Percentiles rank a stretch among this genome's conserved stretches.
Evolutionary conservation across 2,113 vertebrate species (phyloP).

Genomic region (Smithornis capensis): DNA sequence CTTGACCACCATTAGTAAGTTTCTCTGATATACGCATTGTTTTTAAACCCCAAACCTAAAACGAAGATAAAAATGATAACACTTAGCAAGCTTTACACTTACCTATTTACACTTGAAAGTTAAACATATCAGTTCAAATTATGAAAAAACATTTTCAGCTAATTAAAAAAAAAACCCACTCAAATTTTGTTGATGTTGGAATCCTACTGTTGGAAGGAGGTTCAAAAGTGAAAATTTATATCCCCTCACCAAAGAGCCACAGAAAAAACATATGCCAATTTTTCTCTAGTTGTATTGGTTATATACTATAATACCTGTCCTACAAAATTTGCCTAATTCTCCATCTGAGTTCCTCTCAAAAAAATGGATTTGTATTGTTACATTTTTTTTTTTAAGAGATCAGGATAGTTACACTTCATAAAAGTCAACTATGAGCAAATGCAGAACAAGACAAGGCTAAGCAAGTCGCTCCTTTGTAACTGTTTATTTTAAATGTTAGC

Average conservation of each 20-base stretch:
- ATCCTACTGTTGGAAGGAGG: background rate
- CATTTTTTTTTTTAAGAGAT: background rate
- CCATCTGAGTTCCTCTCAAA: background rate
- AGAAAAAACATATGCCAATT: background rate
- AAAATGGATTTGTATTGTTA: background rate
- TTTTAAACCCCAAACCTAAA: background rate
- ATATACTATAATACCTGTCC: background rate
- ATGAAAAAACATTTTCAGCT: background rate
- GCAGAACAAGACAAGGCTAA: slow-evolving; percentile 25
- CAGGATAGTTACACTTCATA: background rate
- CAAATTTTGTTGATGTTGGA: background rate
- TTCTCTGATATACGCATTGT: background rate
- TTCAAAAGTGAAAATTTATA: background rate
- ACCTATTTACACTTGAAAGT: background rate
- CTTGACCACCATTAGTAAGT: background rate
- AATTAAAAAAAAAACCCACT: background rate
- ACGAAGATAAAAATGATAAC: background rate
- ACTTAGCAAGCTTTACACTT: background rate
- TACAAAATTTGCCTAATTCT: background rate
- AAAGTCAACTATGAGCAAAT: background rate
- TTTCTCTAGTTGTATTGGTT: background rate
- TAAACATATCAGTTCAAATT: background rate
- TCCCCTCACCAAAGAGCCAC: background rate
- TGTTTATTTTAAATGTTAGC: slow-evolving; percentile 58
- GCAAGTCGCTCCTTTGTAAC: slow-evolving; percentile 16